Evolutionary conservation across 1,140 invertebrate genomes (phyloP), one percentile per base, ranked within the genome.

Genomic region (Gryllus bimaculatus): DNA sequence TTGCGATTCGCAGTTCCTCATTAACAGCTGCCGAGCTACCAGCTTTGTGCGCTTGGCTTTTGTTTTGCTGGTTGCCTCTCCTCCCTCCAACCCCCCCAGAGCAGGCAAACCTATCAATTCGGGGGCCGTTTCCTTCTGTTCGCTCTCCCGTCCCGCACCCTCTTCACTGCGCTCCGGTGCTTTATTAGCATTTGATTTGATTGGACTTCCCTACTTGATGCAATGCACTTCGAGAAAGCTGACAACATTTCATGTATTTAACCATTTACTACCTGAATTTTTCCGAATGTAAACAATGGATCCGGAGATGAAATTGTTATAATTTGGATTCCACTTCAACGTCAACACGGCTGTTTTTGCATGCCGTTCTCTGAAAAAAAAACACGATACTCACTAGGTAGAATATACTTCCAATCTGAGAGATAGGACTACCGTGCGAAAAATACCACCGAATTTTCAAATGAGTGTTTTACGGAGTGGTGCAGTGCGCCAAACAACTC

Each of bases 171-270:
- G 54, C 18, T 66, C 0, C 10, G 10, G 0, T 66, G 54, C 54
- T 66, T 66, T 66, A 66, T 66, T 66, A 66, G n/a, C 54, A 66
- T 66, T 66, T 18, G 54, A 66, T 66, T 66, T 66, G 54, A 66
- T 66, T 66, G 54, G 54, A 66, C 54, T 10, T 18, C 1, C 54
- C 54, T 18, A 66, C 54, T 66, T 66, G 54, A 18, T 66, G 54
- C 54, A 66, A 66, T 13, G 7, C 54, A 66, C 54, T 66, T 66
- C 10, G 54, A 13, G 54, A 66, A 66, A 10, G 54, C 54, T 39
- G 26, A 39, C 54, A 66, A 18, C 54, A 18, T 66, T 66, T 66
- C 18, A 66, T 66, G 54, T 66, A 66, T 13, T 66, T 66, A 18
- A 66, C 54, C 54, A 66, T 66, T 66, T 66, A 18, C 54, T 66